Conservation (phyloP, 2,888 invertebrate species). For the Trisateles emortualis region DNA sequence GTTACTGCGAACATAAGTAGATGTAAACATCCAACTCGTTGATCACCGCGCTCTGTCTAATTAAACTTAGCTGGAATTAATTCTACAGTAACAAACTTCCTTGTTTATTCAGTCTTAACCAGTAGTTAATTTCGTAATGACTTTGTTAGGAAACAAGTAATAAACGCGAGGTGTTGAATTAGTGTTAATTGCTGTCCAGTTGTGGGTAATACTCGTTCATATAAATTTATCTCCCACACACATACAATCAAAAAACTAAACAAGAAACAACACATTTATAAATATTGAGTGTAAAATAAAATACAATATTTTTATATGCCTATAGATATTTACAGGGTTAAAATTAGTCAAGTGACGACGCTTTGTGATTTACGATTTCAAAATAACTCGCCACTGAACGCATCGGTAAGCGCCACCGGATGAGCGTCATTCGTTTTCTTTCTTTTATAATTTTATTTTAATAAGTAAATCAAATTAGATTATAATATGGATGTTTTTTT, state of each 20-base stretch:
- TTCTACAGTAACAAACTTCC: constrained; percentile 68
- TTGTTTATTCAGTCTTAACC: constrained; percentile 62
- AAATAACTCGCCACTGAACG: constrained; percentile 63
- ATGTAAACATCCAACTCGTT: constrained; percentile 37
- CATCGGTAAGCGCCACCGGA: constrained; percentile 68
- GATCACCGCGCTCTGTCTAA: constrained; percentile 62
- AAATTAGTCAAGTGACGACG: constrained; percentile 51
- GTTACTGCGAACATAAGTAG: constrained; percentile 11
- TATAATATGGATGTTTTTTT: background rate
- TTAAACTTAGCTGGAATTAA: constrained; percentile 69
- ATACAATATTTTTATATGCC: background rate
- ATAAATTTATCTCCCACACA: constrained; percentile 11
- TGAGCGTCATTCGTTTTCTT: constrained; percentile 39
- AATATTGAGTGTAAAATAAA: background rate
- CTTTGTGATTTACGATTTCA: constrained; percentile 55
- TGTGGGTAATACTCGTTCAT: constrained; percentile 9
- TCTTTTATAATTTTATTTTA: constrained; percentile 7
- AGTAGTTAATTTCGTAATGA: constrained; percentile 54
- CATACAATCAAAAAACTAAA: background rate
- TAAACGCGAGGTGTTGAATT: constrained; percentile 47
- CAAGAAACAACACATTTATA: background rate
- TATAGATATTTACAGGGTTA: constrained; percentile 34
- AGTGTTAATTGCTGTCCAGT: constrained; percentile 41
- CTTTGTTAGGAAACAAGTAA: constrained; percentile 54
- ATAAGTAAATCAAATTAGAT: background rate